Base-by-base conservation (phyloP, 2,888 invertebrate genomes). In the Morpho helenor region DNA sequence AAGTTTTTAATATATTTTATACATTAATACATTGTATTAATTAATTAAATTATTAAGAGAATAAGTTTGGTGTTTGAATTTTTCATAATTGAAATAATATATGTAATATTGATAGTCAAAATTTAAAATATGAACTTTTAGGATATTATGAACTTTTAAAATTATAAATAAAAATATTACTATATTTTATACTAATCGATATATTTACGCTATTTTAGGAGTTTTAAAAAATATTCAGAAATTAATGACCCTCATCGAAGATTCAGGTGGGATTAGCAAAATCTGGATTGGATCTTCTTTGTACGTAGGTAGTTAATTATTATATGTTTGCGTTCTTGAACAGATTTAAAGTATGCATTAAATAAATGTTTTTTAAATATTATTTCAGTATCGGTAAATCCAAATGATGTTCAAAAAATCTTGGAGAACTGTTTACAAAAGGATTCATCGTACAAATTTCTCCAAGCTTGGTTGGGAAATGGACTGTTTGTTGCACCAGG, bases 401-500 rank as follows among this genome's bases (percentile, higher is more conserved):
- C 85, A 7, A 79, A 80, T 8, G 86, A 87, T 49, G 75, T 82
- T 3, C 85, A 86, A 63, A 80, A 72, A 59, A 76, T 87, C 41
- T 65, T 87, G 50, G 85, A 85, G 54, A 80, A 75, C 48, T 83
- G 82, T 42, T 70, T 87, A n/a, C 74, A 84, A 65, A 87, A 87
- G 63, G 87, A 85, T 66, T 70, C 65, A 5, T 75, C 80, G 0
- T 87, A 87, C 46, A 82, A 75, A 64, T 87, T 86, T 63, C 70
- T 87, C 10, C 74, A 59, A 63, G 63, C 68, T 7, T 87, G 87
- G 87, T 64, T 87, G 7, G 87, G 87, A 46, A 80, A 87, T 57
- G 87, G 87, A 42, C 74, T 87, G 1, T 85, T 87, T 62, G 81
- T 84, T 5, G 84, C 85, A 23, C 82, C 84, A 72, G 80, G 87